Conservation (phyloP, 2,113 vertebrate species). For the Erythrocercus mccallii region DNA sequence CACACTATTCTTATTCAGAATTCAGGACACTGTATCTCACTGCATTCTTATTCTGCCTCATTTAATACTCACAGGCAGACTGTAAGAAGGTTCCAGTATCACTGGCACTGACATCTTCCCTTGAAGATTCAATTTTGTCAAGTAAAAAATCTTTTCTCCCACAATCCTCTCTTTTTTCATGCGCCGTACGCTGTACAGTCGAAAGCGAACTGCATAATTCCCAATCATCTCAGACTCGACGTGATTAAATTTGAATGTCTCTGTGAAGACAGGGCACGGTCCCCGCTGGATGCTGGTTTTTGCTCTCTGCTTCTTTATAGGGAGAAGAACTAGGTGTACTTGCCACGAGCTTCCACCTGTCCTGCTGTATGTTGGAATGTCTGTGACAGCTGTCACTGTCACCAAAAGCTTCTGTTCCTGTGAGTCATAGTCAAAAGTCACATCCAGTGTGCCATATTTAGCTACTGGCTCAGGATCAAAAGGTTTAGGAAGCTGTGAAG, state of each 20-base stretch:
- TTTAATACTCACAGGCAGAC: conserved; percentile 85
- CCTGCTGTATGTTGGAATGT: conserved; percentile 87
- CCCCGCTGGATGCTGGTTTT: conserved; percentile 92
- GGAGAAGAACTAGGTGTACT: conserved; percentile 95
- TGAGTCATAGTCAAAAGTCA: conserved; percentile 92
- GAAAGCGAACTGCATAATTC: conserved; percentile 93
- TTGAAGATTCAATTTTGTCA: conserved; percentile 98
- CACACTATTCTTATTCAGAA: background rate
- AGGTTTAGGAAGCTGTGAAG: conserved; percentile 88
- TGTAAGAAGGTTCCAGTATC: conserved; percentile 90
- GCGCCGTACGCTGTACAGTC: conserved; percentile 90
- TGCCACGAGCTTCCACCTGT: conserved; percentile 94
- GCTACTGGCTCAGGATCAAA: conserved; percentile 90
- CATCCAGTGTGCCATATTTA: conserved; percentile 93
- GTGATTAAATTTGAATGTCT: conserved; percentile 93
- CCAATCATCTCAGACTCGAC: conserved; percentile 96
- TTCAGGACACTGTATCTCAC: conserved; percentile 7
- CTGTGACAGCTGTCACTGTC: conserved; percentile 92
- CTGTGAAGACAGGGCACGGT: conserved; percentile 90
- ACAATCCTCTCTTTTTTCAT: conserved; percentile 97
- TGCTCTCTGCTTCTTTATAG: conserved; percentile 94
- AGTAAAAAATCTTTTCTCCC: conserved; percentile 96
- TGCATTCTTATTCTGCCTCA: conserved; percentile 42
- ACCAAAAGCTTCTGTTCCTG: conserved; percentile 91
- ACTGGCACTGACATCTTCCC: conserved; percentile 94